Base-by-base conservation (phyloP, 92 coral and sea anemone species). In the Bergia puertoricense region DNA sequence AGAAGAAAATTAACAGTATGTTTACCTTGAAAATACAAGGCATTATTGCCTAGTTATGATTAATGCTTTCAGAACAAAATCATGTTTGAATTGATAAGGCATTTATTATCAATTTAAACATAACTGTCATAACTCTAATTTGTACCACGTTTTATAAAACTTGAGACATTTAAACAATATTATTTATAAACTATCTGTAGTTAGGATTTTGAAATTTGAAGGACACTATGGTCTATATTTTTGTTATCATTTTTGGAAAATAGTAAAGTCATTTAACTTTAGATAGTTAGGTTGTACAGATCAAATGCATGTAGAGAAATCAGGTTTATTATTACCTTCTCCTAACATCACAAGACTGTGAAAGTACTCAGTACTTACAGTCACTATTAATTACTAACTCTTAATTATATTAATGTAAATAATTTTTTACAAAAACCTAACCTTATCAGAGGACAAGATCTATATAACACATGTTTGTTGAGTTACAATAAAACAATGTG, bases 121-220 rank as follows among this genome's bases (percentile, higher is more conserved):
- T 18, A 46, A 38, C 69, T 56, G 9, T 36, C 30, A 41, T 37
- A 90, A 72, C 72, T 9, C 11, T 80, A 40, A 30, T 59, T 46
- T 56, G 81, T 8, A 51, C 30, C 89, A 73, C 50, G 80, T n/a
- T 3, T 72, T 3, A 72, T 4, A 13, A 5, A 1, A 48, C 54
- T 48, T 48, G 8, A 48, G 54, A 48, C n/a, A 75, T 30, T 39
- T 13, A 39, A 8, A 14, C 9, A 38, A 22, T 14, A 75, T 75
- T 38, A 41, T 5, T 76, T 76, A 42, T 42, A 42, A 76, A 76
- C 30, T 30, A 30, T 30, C 30, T 30, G 41, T 76, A 76, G 80
- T 42, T 76, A 76, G 80, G 80, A 43, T 76, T 76, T 76, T 76
- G 80, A 76, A 76, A 76, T 76, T 42, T 42, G 80, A 43, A 41